Evolutionary conservation across 2,113 vertebrate genomes (phyloP).

Genomic region (Rynchops niger): DNA sequence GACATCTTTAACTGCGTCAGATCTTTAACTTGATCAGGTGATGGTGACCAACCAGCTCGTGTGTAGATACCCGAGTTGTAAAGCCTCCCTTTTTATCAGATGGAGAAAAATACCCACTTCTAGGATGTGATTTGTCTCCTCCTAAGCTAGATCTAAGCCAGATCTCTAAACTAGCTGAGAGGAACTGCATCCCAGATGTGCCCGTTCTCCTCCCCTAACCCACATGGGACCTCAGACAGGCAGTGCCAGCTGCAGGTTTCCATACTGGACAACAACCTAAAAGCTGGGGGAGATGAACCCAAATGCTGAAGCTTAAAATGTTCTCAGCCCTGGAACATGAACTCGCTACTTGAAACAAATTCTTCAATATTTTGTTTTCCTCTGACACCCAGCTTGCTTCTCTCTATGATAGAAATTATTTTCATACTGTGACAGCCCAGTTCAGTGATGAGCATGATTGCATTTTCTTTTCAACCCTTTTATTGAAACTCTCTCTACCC

Average conservation of each 20-base stretch:
- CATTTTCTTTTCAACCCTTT: neutral
- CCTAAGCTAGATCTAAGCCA: neutral
- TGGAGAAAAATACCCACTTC: neutral
- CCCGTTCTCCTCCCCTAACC: neutral
- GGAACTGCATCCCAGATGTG: neutral
- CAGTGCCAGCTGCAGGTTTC: neutral
- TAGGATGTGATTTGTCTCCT: neutral
- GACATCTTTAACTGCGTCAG: no score
- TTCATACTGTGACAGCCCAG: neutral
- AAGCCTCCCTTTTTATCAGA: neutral
- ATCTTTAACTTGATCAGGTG: neutral
- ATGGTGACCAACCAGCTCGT: neutral
- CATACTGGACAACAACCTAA: neutral
- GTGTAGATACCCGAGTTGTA: neutral
- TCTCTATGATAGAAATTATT: neutral
- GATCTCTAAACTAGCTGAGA: neutral
- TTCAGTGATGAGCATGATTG: neutral
- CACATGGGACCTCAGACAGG: fast-evolving
- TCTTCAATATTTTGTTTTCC: neutral
- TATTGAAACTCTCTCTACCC: neutral
- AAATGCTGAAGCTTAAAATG: neutral
- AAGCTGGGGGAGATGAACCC: neutral
- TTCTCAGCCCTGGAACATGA: neutral
- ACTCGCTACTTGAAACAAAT: neutral
- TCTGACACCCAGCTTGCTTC: neutral